Percentiles rank a stretch among this genome's conserved stretches.
phyloP scores from a whole-genome alignment of 2,113 vertebrate genomes.

The Pandion haliaetus region DNA sequence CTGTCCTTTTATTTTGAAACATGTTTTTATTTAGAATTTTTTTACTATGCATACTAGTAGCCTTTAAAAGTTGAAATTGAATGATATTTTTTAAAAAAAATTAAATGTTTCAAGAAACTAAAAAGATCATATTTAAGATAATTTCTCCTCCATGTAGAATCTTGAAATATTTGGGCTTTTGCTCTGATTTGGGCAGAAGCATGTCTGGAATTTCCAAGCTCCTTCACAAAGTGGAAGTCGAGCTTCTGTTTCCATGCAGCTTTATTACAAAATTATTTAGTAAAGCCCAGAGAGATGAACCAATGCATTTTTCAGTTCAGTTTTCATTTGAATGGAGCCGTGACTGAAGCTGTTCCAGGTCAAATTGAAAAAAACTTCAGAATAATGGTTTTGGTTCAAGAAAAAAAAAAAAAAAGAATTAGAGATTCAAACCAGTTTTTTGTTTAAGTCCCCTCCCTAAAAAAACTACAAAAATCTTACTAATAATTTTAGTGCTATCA shows the following conservation, averaged over 20 bases:
- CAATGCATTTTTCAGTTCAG: background rate
- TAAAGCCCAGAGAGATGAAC: background rate
- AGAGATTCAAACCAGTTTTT: background rate
- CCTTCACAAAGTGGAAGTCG: background rate
- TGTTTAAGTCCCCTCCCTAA: background rate
- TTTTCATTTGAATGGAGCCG: background rate
- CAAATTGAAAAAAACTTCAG: background rate
- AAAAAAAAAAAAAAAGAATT: background rate
- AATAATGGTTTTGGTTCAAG: background rate
- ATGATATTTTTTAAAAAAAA: background rate
- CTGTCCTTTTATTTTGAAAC: background rate
- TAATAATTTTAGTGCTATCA: background rate
- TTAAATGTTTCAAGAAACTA: background rate
- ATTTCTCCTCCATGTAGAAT: background rate
- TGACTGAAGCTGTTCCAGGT: background rate
- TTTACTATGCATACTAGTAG: background rate
- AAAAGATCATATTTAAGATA: background rate
- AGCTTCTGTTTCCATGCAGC: background rate
- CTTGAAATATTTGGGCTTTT: background rate
- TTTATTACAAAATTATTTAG: conserved; percentile 8
- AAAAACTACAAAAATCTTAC: background rate
- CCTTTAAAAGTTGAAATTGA: background rate
- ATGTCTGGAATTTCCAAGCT: background rate
- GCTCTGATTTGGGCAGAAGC: background rate
- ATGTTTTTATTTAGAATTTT: background rate